Conservation (phyloP, 1,140 invertebrate genomes). For the Monochamus saltuarius region DNA sequence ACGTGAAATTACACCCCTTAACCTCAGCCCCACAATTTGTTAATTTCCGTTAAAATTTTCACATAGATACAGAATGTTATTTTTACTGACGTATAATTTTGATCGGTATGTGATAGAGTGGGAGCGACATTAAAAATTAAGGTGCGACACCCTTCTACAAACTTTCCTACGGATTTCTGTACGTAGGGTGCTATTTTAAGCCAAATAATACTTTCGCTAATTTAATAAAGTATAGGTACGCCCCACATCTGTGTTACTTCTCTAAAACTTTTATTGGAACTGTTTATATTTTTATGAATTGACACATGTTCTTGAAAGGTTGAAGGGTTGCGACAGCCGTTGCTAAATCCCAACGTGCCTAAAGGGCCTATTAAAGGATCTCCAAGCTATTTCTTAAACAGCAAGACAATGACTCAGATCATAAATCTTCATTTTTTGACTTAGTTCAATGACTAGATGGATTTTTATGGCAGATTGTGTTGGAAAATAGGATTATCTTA, state of each 20-base stretch:
- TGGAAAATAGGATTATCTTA: too few relatives aligned
- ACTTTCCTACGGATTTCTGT: too few relatives aligned
- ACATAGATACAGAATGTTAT: background rate
- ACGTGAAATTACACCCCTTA: constrained; percentile 2
- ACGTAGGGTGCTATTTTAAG: too few relatives aligned
- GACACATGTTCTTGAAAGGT: constrained; percentile 15
- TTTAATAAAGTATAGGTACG: constrained; percentile 10
- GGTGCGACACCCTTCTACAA: too few relatives aligned
- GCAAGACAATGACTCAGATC: background rate
- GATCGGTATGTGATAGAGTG: constrained; percentile 11
- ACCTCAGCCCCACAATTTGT: constrained; percentile 1
- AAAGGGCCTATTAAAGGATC: constrained; percentile 7
- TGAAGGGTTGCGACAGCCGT: constrained; percentile 13
- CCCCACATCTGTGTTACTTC: constrained; percentile 20
- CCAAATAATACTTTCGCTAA: background rate
- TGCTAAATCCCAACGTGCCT: constrained; percentile 14
- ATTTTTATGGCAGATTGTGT: background rate
- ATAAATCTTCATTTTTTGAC: constrained; percentile 6
- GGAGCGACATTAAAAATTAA: background rate
- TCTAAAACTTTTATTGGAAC: constrained; percentile 16
- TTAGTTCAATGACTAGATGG: background rate
- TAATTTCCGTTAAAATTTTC: constrained; percentile 15
- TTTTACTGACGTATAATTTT: constrained; percentile 9
- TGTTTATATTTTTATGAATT: constrained; percentile 14
- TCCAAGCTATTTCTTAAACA: constrained; percentile 1